Evolutionary conservation across 2,797 vertebrate species (phyloP).

Genomic region (Erethizon dorsatum): DNA sequence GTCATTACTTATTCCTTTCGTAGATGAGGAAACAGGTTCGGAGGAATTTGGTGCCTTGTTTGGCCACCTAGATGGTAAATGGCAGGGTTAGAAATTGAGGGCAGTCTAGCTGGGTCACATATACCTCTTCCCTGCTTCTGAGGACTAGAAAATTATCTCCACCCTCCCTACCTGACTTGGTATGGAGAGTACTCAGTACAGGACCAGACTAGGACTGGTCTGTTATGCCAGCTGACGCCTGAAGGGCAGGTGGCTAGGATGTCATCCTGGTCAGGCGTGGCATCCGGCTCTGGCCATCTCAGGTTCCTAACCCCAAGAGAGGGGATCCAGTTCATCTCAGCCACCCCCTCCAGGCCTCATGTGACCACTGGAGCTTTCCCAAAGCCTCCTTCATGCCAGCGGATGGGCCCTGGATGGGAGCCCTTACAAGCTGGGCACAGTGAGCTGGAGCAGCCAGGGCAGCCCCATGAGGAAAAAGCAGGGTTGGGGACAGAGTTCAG

Average conservation of each 20-base stretch:
- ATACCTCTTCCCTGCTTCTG: background rate
- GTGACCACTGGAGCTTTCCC: constrained; percentile 71
- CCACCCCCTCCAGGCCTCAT: constrained; percentile 50
- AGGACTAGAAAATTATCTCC: background rate
- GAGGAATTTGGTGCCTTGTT: constrained; percentile 4
- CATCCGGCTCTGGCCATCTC: constrained; percentile 69
- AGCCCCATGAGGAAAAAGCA: background rate
- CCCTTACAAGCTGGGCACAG: background rate
- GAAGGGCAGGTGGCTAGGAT: constrained; percentile 70
- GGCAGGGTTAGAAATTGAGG: constrained; percentile 5
- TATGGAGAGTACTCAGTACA: constrained; percentile 12
- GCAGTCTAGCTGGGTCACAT: background rate
- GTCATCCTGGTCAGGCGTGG: constrained; percentile 53
- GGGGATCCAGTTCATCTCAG: constrained; percentile 30
- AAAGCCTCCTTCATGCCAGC: constrained; percentile 37
- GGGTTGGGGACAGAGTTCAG: background rate
- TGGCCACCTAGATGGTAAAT: background rate
- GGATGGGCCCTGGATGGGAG: constrained; percentile 9
- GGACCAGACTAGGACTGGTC: background rate
- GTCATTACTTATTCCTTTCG: constrained; percentile 19
- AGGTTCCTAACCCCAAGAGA: constrained; percentile 68
- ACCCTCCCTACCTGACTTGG: constrained; percentile 27
- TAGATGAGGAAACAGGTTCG: constrained; percentile 37
- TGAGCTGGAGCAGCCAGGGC: background rate
- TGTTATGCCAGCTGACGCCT: constrained; percentile 55